Conservation (phyloP, 2,888 invertebrate genomes). For the Eristalinus aeneus region DNA sequence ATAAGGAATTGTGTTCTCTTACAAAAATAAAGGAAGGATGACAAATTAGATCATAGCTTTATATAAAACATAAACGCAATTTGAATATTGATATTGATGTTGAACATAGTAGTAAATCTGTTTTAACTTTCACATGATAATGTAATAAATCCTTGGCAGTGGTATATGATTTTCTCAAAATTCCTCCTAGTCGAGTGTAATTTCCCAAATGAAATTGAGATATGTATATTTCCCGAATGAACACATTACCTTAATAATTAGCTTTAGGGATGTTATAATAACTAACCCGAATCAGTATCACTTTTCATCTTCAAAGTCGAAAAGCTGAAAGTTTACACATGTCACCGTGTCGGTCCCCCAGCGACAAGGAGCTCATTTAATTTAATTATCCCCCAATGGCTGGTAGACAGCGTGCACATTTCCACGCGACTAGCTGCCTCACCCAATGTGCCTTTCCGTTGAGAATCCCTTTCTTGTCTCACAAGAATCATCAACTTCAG, state of each 20-base stretch:
- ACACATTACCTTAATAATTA: conserved; percentile 29
- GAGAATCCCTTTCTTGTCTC: not conserved
- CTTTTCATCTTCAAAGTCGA: not conserved
- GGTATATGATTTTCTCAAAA: not conserved
- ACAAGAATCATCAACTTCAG: not conserved
- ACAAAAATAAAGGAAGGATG: too few relatives aligned
- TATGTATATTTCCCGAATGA: not conserved
- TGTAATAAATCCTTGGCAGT: not conserved
- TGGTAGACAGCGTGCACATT: not conserved
- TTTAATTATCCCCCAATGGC: not conserved
- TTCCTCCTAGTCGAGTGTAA: not conserved
- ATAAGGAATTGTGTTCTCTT: too few relatives aligned
- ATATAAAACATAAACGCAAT: too few relatives aligned
- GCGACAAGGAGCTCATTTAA: not conserved
- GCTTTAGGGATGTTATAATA: conserved; percentile 29
- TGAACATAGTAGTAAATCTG: too few relatives aligned
- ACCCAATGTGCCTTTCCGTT: not conserved
- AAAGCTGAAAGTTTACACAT: conserved; percentile 18
- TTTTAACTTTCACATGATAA: not conserved
- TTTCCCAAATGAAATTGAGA: too few relatives aligned
- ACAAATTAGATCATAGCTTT: too few relatives aligned
- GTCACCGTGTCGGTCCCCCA: conserved; percentile 8
- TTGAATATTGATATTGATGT: not conserved
- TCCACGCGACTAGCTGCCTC: not conserved
- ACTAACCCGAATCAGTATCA: conserved; percentile 28